Base-by-base conservation (phyloP, 2,797 vertebrate genomes). In the Eulemur rubriventer region DNA sequence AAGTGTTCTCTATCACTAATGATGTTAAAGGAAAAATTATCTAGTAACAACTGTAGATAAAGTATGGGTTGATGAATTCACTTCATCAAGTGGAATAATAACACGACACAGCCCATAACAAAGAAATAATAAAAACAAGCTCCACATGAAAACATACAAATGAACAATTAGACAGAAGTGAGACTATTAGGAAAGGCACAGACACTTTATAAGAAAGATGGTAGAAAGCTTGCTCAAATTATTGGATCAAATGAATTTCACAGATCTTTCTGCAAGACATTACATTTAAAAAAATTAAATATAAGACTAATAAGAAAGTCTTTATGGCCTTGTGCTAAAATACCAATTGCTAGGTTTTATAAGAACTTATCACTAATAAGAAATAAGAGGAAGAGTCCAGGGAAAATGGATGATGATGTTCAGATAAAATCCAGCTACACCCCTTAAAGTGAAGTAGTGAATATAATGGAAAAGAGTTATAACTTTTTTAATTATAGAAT, bases 271-370 rank as follows among this genome's bases (percentile, higher is more conserved):
- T 70, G 30, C 7, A 93, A 87, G 76, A 89, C n/a, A 81, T 50
- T 43, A 5, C 4, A 26, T 73, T 85, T 57, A 43, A 48, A 52
- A 33, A 38, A 17, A 55, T n/a, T 28, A 57, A 55, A 22, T 55
- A 30, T 9, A 50, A 94, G 61, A 73, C 63, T 52, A 92, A 65
- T 30, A 50, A 63, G 69, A 59, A 89, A 96, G 14, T 52, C 41
- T 94, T 90, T 59, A 46, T 41, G 63, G 46, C 22, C n/a, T 85
- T 73, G 55, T 38, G 93, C 46, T 81, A 83, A 93, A 76, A 84
- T 52, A 24, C 14, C 0, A 43, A 20, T 83, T 67, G 43, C 43
- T 88, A n/a, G 26, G 57, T 72, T 93, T 96, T 94, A 61, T 28
- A 84, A 80, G 92, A 89, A 81, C 38, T 86, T 50, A 89, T 48